Evolutionary conservation across 35 echinoderm and acorn worm genomes (phyloP).

Genomic region (Lytechinus variegatus): DNA sequence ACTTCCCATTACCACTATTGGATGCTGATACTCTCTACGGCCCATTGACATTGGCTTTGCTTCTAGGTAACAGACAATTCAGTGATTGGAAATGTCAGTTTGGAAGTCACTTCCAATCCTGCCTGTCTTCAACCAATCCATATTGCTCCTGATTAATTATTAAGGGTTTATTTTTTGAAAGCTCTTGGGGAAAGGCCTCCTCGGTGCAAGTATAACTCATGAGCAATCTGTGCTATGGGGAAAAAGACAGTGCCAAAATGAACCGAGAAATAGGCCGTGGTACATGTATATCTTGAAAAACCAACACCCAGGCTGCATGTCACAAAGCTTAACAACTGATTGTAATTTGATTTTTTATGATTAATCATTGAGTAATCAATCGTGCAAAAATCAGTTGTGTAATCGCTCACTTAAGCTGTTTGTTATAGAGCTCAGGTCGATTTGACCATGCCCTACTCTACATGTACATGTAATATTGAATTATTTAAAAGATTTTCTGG

Average conservation of each 20-base stretch:
- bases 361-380: too few relatives aligned
- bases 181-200: background rate
- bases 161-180: background rate
- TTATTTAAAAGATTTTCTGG: too few relatives aligned
- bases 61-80: background rate
- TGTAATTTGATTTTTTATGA: too few relatives aligned
- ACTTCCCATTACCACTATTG: background rate
- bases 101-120: background rate
- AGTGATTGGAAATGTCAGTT: background rate
- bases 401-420: too few relatives aligned
- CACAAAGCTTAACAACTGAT: too few relatives aligned
- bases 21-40: background rate
- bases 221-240: background rate
- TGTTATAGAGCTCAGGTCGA: too few relatives aligned
- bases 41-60: background rate
- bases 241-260: background rate
- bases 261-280: too few relatives aligned
- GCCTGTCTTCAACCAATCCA: background rate
- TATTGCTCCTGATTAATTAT: slow-evolving; percentile 4
- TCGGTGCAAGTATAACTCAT: background rate
- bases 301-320: too few relatives aligned
- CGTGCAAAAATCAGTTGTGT: too few relatives aligned
- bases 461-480: too few relatives aligned
- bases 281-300: too few relatives aligned
- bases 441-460: too few relatives aligned